Evolutionary conservation across 1,140 invertebrate genomes (phyloP).

Genomic region (Myzus persicae): DNA sequence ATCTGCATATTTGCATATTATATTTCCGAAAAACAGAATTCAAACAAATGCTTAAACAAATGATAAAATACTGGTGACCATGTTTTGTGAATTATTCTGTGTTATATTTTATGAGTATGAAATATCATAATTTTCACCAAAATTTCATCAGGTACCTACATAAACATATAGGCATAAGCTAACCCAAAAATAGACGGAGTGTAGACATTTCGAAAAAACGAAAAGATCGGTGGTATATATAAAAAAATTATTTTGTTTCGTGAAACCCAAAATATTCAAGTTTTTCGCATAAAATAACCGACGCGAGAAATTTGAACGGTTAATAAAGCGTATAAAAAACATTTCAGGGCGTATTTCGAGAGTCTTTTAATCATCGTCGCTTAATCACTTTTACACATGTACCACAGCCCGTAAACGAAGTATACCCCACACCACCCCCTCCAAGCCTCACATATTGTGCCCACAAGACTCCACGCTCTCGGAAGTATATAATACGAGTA

Average conservation of each 20-base stretch:
- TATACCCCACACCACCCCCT: not conserved
- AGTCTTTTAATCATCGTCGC: not conserved
- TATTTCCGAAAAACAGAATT: too few species aligned
- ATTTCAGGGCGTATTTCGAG: not conserved
- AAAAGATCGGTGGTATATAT: not conserved
- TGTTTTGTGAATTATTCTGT: not conserved
- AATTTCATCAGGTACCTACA: not conserved
- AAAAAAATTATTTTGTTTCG: not conserved
- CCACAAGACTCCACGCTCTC: not conserved
- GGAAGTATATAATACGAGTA: not conserved
- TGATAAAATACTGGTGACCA: not conserved
- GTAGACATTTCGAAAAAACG: not conserved
- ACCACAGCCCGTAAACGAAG: not conserved
- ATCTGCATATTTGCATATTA: not conserved
- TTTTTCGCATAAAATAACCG: not conserved
- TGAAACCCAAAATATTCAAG: not conserved
- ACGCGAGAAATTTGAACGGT: not conserved
- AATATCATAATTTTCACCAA: not conserved
- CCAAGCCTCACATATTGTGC: not conserved
- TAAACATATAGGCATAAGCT: not conserved
- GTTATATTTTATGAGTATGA: not conserved
- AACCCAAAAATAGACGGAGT: not conserved
- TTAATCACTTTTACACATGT: not conserved
- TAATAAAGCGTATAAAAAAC: not conserved
- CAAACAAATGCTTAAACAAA: not conserved